phyloP scores from a whole-genome alignment of 2,888 invertebrate species.

The Seladonia tumulorum region DNA sequence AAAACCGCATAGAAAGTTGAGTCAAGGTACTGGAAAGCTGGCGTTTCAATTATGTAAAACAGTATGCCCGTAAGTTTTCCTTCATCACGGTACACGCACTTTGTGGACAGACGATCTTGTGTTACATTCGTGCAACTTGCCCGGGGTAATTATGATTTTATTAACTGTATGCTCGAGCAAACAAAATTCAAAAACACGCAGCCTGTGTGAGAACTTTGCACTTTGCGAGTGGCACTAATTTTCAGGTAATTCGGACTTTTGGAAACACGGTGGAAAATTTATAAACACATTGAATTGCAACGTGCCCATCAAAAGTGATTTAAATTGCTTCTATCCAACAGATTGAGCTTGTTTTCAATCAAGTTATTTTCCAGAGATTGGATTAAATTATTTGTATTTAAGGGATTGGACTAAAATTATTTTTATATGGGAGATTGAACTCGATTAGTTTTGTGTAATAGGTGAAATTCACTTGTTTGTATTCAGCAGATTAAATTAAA shows the following conservation, averaged over 20 bases:
- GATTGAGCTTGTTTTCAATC: too few species aligned
- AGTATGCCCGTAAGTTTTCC: background rate
- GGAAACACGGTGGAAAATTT: background rate
- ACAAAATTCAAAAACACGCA: background rate
- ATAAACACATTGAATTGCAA: background rate
- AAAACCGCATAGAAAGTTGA: background rate
- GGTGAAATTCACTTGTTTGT: too few species aligned
- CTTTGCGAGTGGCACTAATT: background rate
- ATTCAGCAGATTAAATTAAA: too few species aligned
- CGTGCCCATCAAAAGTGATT: background rate
- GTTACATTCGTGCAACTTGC: background rate
- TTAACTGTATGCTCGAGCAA: background rate
- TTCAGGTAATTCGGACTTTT: background rate
- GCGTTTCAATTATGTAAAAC: constrained; percentile 22
- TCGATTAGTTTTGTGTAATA: too few species aligned
- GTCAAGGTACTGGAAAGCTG: constrained; percentile 2
- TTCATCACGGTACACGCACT: background rate
- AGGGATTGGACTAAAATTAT: too few species aligned
- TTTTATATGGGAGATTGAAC: too few species aligned
- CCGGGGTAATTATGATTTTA: background rate
- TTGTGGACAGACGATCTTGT: background rate
- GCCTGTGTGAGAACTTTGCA: background rate
- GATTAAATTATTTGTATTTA: too few species aligned
- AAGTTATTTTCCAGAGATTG: too few species aligned
- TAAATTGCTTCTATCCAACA: background rate